A percentile compares a stretch with the other conserved stretches of the same genome.
Conservation (phyloP, 2,888 invertebrate species). For the Agonopterix heracliana region DNA sequence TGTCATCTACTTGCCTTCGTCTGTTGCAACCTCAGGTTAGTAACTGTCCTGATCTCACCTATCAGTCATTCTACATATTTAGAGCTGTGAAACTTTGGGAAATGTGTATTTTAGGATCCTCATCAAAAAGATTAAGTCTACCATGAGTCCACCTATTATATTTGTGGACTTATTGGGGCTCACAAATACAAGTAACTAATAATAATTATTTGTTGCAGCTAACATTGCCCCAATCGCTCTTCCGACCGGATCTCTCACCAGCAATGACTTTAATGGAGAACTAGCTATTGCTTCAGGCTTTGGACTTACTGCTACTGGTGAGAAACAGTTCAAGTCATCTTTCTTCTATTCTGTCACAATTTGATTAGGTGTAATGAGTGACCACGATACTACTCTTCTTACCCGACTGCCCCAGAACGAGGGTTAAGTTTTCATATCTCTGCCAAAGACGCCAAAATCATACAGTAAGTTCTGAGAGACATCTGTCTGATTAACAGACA, state of each 20-base stretch:
- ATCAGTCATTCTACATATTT: background rate
- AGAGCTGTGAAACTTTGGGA: background rate
- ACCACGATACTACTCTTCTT: too few species aligned
- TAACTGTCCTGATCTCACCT: slow-evolving; percentile 1
- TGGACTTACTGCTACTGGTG: slow-evolving; percentile 32
- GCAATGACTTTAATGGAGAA: slow-evolving; percentile 20
- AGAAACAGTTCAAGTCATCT: background rate
- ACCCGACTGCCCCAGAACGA: too few species aligned
- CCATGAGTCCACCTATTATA: background rate
- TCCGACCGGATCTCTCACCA: slow-evolving; percentile 24
- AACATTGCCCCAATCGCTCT: slow-evolving; percentile 28
- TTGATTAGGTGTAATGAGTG: too few species aligned
- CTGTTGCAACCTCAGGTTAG: slow-evolving; percentile 30
- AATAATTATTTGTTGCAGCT: slow-evolving; percentile 16
- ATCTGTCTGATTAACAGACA: too few species aligned
- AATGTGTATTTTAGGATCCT: background rate
- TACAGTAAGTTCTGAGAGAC: too few species aligned
- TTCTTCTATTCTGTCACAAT: too few species aligned
- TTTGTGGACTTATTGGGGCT: background rate
- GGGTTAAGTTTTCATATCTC: too few species aligned
- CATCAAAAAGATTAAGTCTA: background rate
- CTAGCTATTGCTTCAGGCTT: slow-evolving; percentile 34
- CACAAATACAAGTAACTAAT: background rate
- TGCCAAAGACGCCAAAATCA: too few species aligned
- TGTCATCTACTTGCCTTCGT: slow-evolving; percentile 29